These are phyloP conservation scores for Agrotis ipsilon DNA, from an alignment of 2,888 invertebrate species.

Conservation along the genomic window DNA sequence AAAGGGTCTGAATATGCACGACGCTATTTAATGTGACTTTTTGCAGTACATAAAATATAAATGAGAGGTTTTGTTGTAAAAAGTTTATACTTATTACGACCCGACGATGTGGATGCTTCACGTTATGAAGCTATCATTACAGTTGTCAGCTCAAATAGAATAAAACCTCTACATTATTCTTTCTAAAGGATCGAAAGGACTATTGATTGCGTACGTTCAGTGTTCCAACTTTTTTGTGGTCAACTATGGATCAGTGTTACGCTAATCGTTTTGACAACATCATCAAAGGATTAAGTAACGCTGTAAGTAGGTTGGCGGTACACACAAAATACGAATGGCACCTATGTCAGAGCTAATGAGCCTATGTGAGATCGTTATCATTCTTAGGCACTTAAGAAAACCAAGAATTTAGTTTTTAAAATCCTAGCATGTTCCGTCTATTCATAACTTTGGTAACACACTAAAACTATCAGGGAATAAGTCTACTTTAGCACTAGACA, in stretches of 20 bases:
- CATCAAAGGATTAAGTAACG: not conserved
- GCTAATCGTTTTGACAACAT: not conserved
- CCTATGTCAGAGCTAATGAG: not conserved
- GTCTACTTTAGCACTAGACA: too few species aligned
- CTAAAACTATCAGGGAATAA: too few species aligned
- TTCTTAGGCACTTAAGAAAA: too few species aligned
- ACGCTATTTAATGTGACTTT: constrained; percentile 62
- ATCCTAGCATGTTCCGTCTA: not conserved
- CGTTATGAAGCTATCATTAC: constrained; percentile 39
- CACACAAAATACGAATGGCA: not conserved
- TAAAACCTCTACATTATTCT: not conserved
- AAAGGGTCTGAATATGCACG: constrained; percentile 64
- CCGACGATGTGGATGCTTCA: constrained; percentile 34
- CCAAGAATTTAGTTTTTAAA: not conserved
- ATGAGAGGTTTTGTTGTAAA: constrained; percentile 61
- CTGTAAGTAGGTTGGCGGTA: not conserved
- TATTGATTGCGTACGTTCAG: not conserved
- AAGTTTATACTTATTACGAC: constrained; percentile 45
- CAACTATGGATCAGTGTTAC: not conserved
- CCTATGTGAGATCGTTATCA: too few species aligned
- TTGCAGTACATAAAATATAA: constrained; percentile 66
- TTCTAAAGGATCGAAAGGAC: constrained; percentile 1
- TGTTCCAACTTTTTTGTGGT: not conserved
- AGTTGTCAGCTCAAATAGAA: constrained; percentile 21
- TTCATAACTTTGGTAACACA: too few species aligned